Evolutionary conservation across 2,888 invertebrate genomes (phyloP).

Genomic region (Nymphalis polychloros): DNA sequence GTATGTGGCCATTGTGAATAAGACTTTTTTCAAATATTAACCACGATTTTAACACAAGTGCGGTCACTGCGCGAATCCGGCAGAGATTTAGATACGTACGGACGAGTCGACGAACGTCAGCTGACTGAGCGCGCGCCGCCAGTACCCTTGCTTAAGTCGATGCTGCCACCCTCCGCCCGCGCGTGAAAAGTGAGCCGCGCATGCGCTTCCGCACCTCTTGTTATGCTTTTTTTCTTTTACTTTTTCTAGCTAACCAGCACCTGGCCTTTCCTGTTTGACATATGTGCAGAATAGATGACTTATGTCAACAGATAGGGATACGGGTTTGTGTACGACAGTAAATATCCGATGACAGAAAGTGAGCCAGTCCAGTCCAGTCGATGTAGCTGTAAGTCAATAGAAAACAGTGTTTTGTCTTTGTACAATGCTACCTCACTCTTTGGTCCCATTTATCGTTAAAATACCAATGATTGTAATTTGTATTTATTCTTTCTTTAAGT

Average conservation of each 20-base stretch:
- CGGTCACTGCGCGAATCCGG: conserved; percentile 47
- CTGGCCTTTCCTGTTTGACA: conserved; percentile 50
- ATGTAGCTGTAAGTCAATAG: not conserved
- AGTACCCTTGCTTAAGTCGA: conserved; percentile 76
- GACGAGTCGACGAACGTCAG: conserved; percentile 64
- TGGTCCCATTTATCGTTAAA: no score
- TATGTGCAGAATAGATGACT: conserved; percentile 50
- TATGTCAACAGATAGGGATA: conserved; percentile 46
- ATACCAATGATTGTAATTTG: no score
- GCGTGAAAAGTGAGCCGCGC: conserved; percentile 63
- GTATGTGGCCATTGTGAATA: conserved; percentile 90
- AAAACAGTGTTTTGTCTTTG: not conserved
- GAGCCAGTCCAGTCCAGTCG: conserved; percentile 27
- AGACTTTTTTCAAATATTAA: conserved; percentile 45
- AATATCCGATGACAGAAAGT: conserved; percentile 37
- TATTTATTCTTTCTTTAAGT: no score
- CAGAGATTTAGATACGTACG: conserved; percentile 51
- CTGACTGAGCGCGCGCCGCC: conserved; percentile 79
- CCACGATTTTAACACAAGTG: conserved; percentile 44
- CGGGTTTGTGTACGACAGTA: conserved; percentile 38
- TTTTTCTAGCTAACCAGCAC: conserved; percentile 47
- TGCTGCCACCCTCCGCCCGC: conserved; percentile 77
- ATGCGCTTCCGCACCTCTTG: conserved; percentile 66
- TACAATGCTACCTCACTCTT: not conserved
- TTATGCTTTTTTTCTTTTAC: conserved; percentile 44